phyloP scores from a whole-genome alignment of 1,140 invertebrate species.

The Drosophila subobscura region DNA sequence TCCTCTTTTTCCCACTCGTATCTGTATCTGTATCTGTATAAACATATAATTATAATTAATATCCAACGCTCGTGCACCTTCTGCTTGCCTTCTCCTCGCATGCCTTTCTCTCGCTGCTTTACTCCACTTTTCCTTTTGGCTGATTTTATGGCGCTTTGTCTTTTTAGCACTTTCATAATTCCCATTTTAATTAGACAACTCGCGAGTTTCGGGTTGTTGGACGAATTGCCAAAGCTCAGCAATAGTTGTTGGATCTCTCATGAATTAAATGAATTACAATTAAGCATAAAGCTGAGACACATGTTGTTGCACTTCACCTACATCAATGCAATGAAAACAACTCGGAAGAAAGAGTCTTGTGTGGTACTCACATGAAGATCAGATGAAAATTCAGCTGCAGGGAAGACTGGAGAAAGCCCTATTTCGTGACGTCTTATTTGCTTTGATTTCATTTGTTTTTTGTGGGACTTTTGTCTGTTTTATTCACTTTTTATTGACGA shows the following conservation, averaged over 20 bases:
- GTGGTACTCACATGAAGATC: background rate
- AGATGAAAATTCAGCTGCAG: too few species aligned
- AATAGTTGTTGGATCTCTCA: too few species aligned
- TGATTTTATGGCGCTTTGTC: constrained; percentile 25
- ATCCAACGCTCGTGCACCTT: too few species aligned
- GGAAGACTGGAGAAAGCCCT: background rate
- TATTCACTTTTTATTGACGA: too few species aligned
- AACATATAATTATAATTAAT: background rate
- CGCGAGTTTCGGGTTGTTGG: background rate
- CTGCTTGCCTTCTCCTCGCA: background rate
- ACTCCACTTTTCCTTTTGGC: constrained; percentile 21
- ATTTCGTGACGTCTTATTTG: constrained; percentile 5
- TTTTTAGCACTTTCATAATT: constrained; percentile 29
- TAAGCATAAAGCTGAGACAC: too few species aligned
- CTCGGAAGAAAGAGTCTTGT: background rate
- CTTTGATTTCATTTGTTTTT: constrained; percentile 8
- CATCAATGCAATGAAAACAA: too few species aligned
- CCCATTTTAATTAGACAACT: constrained; percentile 8
- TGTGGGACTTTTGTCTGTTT: background rate
- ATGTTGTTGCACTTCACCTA: too few species aligned
- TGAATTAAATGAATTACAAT: too few species aligned
- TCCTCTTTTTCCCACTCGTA: too few species aligned
- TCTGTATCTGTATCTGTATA: background rate
- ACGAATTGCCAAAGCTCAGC: too few species aligned
- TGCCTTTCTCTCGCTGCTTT: constrained; percentile 5